Evolutionary conservation across 1,140 invertebrate genomes (phyloP).

Genomic region (Drosophila leontia): DNA sequence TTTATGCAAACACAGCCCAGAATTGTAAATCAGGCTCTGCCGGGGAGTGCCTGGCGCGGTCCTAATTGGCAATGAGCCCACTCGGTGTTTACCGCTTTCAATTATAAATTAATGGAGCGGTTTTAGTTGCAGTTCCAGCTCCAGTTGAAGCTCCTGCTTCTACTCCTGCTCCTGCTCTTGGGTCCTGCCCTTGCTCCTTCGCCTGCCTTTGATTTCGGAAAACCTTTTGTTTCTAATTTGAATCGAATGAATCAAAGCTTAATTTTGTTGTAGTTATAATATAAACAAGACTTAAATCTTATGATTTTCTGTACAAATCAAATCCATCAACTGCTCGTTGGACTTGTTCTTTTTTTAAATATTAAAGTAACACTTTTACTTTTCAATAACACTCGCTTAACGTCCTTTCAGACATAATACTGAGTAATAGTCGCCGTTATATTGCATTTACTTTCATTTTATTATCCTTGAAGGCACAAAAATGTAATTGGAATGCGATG

Average conservation of each 20-base stretch:
- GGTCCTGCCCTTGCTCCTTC: no score
- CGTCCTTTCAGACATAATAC: not conserved
- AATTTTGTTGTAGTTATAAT: no score
- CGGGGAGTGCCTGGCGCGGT: not conserved
- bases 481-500: not conserved
- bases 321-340: not conserved
- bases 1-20: slow-evolving; percentile 24
- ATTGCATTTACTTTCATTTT: not conserved
- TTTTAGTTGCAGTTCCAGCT: slow-evolving; percentile 24
- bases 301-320: no score
- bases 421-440: not conserved
- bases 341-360: not conserved
- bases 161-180: no score
- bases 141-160: not conserved
- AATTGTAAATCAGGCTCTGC: slow-evolving; percentile 29
- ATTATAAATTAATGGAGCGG: slow-evolving; percentile 30
- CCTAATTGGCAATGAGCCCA: slow-evolving; percentile 27
- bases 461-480: not conserved
- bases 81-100: slow-evolving; percentile 16
- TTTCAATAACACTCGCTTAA: not conserved
- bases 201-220: no score
- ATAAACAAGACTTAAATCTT: no score
- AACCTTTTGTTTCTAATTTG: slow-evolving; percentile 1
- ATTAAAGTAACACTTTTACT: not conserved
- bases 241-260: no score